Conservation (phyloP, 2,113 vertebrate genomes). For the Pampusana beccarii region DNA sequence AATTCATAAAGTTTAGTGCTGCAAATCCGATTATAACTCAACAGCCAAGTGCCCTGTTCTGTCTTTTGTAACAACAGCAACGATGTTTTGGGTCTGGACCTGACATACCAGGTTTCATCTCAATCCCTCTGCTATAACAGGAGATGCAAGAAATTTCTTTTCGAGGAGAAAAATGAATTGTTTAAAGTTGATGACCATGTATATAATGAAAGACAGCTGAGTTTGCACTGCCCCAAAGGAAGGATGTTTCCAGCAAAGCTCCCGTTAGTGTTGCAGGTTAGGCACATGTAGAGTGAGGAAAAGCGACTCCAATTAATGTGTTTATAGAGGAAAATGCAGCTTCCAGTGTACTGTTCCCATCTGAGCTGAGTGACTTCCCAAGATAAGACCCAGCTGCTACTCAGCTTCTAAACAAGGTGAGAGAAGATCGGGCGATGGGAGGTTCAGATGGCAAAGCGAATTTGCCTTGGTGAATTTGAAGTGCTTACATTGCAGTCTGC, state of each 20-base stretch:
- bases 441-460: slow-evolving; percentile 2
- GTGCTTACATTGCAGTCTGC: slow-evolving; percentile 44
- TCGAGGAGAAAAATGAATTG: not conserved
- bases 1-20: not conserved
- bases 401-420: not conserved
- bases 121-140: not conserved
- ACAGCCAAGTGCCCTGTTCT: not conserved
- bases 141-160: not conserved
- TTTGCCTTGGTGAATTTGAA: slow-evolving; percentile 42
- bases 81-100: not conserved
- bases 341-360: not conserved
- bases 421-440: not conserved
- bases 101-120: not conserved
- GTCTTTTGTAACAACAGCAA: not conserved
- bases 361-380: slow-evolving; percentile 25
- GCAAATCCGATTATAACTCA: not conserved
- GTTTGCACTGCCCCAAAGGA: not conserved
- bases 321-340: slow-evolving; percentile 9
- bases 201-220: not conserved
- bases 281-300: not conserved
- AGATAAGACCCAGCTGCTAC: slow-evolving; percentile 53
- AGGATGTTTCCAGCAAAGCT: not conserved
- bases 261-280: not conserved
- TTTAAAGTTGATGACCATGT: not conserved
- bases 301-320: slow-evolving; percentile 3